phyloP scores from a whole-genome alignment of 2,797 vertebrate genomes.

The Chlorospingus semifuscus region DNA sequence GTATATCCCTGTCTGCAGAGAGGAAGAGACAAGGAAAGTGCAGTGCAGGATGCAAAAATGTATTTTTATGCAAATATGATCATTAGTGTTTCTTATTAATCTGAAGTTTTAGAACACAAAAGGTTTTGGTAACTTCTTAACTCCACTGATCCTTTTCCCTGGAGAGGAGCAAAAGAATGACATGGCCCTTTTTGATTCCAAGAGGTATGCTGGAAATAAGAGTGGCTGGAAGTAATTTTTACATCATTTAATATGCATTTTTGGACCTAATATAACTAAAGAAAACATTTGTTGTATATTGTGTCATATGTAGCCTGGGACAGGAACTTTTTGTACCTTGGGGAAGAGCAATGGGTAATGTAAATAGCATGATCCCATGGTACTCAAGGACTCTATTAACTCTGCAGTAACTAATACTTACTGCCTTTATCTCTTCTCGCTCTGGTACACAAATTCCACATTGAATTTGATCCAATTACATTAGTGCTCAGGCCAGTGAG shows the following conservation, averaged over 20 bases:
- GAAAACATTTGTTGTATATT: not conserved
- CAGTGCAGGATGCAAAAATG: not conserved
- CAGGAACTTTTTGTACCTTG: not conserved
- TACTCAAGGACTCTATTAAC: not conserved
- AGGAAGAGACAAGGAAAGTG: not conserved
- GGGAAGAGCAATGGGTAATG: not conserved
- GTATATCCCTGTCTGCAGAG: not conserved
- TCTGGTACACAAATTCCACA: not conserved
- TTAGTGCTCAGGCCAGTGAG: not conserved
- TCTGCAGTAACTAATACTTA: constrained; percentile 11
- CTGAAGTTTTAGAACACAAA: not conserved
- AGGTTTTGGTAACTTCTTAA: not conserved
- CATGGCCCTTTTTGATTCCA: not conserved
- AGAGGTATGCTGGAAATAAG: not conserved
- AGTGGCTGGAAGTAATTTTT: not conserved
- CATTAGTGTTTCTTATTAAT: not conserved
- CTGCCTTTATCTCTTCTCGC: not conserved
- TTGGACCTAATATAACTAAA: not conserved
- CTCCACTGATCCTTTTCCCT: not conserved
- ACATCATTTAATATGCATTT: not conserved
- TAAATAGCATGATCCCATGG: not conserved
- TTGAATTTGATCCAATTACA: constrained; percentile 15
- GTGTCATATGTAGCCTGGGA: not conserved
- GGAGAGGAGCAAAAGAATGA: not conserved
- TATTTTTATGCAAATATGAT: not conserved